Evolutionary conservation across 2,797 vertebrate genomes (phyloP).

Genomic region (Crenichthys baileyi): DNA sequence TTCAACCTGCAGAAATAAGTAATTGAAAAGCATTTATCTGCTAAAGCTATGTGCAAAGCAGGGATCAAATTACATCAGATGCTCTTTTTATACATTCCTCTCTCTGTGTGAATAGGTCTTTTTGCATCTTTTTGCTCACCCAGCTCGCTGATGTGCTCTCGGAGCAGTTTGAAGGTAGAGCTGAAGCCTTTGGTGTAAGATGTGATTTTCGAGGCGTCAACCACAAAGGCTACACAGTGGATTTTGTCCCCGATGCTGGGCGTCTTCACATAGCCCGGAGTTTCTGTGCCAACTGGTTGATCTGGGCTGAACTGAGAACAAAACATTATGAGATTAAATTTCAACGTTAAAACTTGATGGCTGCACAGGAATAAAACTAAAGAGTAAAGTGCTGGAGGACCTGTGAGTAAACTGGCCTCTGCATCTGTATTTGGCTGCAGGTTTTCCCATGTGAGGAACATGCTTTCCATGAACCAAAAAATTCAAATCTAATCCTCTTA

Average conservation of each 20-base stretch:
- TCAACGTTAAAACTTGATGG: neutral
- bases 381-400: neutral
- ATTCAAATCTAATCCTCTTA: slow-evolving; percentile 3
- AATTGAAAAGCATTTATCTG: neutral
- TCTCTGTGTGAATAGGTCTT: neutral
- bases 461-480: neutral
- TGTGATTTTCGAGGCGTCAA: slow-evolving; percentile 67
- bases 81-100: too few relatives aligned
- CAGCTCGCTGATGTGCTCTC: slow-evolving; percentile 76
- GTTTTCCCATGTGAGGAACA: neutral
- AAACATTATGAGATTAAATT: neutral
- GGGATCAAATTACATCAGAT: neutral
- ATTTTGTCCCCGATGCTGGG: slow-evolving; percentile 66
- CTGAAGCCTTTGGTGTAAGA: slow-evolving; percentile 55
- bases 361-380: neutral
- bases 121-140: slow-evolving; percentile 61
- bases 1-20: neutral
- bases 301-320: slow-evolving; percentile 69
- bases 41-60: neutral
- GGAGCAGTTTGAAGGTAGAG: slow-evolving; percentile 64
- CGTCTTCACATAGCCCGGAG: slow-evolving; percentile 63
- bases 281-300: slow-evolving; percentile 64
- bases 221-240: slow-evolving; percentile 79
- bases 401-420: neutral
- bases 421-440: neutral